Evolutionary conservation across 2,888 invertebrate species (phyloP), one percentile per base, ranked within the genome.

Genomic region (Endomychus coccineus): DNA sequence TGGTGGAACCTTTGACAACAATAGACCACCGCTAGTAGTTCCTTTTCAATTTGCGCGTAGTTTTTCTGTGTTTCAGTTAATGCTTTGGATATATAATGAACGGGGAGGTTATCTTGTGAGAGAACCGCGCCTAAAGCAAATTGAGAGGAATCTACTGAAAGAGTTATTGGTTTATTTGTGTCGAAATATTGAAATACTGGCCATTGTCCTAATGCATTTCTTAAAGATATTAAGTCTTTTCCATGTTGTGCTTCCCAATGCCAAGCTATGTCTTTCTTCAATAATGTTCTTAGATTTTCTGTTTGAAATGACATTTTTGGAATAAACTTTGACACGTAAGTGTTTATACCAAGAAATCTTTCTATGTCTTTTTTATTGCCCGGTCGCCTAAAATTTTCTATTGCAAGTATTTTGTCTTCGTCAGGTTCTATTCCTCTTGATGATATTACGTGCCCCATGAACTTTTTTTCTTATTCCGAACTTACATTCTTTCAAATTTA

Each of bases 121-220:
- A 16, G 17, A n/a, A 4, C 13, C 3, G 5, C 16, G 5, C 16
- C 16, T 16, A 16, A 11, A 10, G 16, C 28, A 6, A 17, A 17
- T 28, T 28, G 16, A 11, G 16, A 16, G n/a, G 28, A 16, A 14
- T 27, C 27, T 27, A 27, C 14, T 27, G 27, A 14, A 2, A 14
- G n/a, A 4, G 13, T 27, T 3, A 27, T 27, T 27, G 27, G 27
- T 14, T 27, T 27, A n/a, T 27, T 27, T 4, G 9, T 10, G 10
- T 27, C 28, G 16, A 28, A 28, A 28, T 17, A 28, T 28, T 28
- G 28, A 4, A 28, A 17, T 16, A 28, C 10, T 4, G 16, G 16
- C 16, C n/a, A 10, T 28, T 16, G n/a, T 9, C 11, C 17, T 13
- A 28, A 28, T 4, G 12, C 4, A 4, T 28, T 4, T 16, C 17